Conservation (phyloP, 2,113 vertebrate species). For the Xiphophorus hellerii region DNA sequence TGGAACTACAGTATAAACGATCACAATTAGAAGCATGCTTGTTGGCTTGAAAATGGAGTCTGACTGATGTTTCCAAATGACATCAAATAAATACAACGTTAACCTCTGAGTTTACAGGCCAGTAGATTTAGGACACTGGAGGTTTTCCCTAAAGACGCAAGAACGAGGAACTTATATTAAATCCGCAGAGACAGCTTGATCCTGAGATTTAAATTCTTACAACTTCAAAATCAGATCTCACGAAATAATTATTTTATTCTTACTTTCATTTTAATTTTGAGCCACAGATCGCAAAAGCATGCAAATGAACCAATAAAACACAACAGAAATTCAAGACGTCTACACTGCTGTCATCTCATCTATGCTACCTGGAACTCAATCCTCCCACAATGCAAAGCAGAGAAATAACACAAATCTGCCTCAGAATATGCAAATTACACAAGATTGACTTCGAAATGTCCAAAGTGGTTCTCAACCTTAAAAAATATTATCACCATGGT, state of each 20-base stretch:
- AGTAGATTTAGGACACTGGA: conserved; percentile 34
- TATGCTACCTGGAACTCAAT: not conserved
- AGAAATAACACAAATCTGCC: not conserved
- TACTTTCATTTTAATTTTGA: no score
- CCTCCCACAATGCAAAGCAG: not conserved
- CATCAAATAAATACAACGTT: conserved; percentile 47
- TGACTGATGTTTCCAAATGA: conserved; percentile 32
- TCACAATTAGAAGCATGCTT: conserved; percentile 31
- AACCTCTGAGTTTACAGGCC: conserved; percentile 24
- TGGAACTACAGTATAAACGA: conserved; percentile 25
- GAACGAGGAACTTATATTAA: conserved; percentile 26
- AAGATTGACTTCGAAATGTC: not conserved
- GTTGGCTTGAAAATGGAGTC: conserved; percentile 18
- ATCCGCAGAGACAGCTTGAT: conserved; percentile 62
- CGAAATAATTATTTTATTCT: not conserved
- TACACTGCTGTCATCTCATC: not conserved
- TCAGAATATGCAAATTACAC: not conserved
- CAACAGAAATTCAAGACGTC: no score
- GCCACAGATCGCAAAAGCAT: no score
- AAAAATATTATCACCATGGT: no score
- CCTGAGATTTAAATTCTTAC: conserved; percentile 60
- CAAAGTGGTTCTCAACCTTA: not conserved
- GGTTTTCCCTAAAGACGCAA: conserved; percentile 30
- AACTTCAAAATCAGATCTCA: conserved; percentile 32
- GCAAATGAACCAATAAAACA: no score